Evolutionary conservation across 92 coral and sea anemone species (phyloP).

Genomic region (Nematostella vectensis): DNA sequence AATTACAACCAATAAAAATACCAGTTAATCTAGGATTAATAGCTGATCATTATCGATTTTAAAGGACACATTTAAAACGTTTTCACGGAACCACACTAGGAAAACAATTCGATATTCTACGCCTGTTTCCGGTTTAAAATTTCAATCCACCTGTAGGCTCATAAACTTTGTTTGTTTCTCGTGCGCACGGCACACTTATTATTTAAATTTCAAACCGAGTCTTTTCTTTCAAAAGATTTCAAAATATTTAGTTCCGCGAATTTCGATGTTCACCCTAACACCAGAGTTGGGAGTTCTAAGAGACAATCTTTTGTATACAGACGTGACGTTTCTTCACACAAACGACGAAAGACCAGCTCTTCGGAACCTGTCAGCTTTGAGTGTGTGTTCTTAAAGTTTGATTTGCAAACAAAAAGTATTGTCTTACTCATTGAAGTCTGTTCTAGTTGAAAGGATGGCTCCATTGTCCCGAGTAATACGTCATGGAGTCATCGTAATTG

Average conservation of each 20-base stretch:
- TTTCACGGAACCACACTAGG: background rate
- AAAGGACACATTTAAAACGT: background rate
- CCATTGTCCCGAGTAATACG: background rate
- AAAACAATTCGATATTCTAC: background rate
- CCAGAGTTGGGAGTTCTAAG: too few relatives aligned
- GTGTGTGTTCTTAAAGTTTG: conserved; percentile 2
- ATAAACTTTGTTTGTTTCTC: background rate
- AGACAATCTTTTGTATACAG: too few relatives aligned
- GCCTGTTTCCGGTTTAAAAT: background rate
- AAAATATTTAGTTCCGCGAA: background rate
- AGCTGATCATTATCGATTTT: conserved; percentile 1
- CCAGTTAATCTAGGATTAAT: conserved; percentile 1
- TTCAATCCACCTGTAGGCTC: background rate
- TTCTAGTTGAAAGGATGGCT: background rate
- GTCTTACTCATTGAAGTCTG: background rate
- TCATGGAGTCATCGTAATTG: background rate
- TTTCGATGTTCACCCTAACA: too few relatives aligned
- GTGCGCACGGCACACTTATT: background rate
- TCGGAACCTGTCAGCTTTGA: background rate
- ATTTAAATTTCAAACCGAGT: background rate
- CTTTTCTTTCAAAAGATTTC: background rate
- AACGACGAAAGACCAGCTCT: background rate
- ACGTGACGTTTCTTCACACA: background rate
- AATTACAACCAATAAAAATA: background rate
- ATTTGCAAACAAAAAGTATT: conserved; percentile 1